Evolutionary conservation across 1,140 invertebrate genomes (phyloP).

Genomic region (Drosophila albomicans): DNA sequence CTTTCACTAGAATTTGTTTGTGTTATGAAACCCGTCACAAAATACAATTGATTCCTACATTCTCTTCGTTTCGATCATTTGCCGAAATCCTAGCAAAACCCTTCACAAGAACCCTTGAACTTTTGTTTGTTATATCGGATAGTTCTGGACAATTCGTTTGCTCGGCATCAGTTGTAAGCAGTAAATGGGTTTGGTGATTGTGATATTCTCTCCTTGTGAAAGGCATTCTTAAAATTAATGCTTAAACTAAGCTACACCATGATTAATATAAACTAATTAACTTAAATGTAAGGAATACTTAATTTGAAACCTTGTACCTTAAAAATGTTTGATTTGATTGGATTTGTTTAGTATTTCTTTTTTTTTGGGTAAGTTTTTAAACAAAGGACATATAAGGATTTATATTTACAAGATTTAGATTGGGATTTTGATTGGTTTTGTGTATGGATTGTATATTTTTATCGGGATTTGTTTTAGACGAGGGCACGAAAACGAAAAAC

Average conservation of each 20-base stretch:
- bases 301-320: constrained; percentile 18
- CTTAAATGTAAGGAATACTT: constrained; percentile 19
- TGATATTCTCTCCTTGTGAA: constrained; percentile 40
- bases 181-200: constrained; percentile 8
- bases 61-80: constrained; percentile 51
- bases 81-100: constrained; percentile 46
- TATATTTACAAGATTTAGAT: constrained; percentile 73
- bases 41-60: constrained; percentile 17
- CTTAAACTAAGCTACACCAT: constrained; percentile 18
- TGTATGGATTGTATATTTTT: constrained; percentile 51
- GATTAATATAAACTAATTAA: not conserved
- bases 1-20: constrained; percentile 46
- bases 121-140: not conserved
- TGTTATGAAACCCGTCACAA: constrained; percentile 50
- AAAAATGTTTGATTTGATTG: constrained; percentile 23
- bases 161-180: constrained; percentile 7
- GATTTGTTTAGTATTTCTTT: constrained; percentile 38
- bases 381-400: constrained; percentile 83
- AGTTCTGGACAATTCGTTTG: not conserved
- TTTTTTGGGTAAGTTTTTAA: constrained; percentile 52
- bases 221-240: constrained; percentile 25
- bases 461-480: constrained; percentile 78
- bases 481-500: constrained; percentile 81
- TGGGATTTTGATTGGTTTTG: constrained; percentile 54
- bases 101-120: constrained; percentile 40